These are phyloP conservation scores for Centropristis striata DNA, from an alignment of 2,113 vertebrate species.

Conservation along the genomic window DNA sequence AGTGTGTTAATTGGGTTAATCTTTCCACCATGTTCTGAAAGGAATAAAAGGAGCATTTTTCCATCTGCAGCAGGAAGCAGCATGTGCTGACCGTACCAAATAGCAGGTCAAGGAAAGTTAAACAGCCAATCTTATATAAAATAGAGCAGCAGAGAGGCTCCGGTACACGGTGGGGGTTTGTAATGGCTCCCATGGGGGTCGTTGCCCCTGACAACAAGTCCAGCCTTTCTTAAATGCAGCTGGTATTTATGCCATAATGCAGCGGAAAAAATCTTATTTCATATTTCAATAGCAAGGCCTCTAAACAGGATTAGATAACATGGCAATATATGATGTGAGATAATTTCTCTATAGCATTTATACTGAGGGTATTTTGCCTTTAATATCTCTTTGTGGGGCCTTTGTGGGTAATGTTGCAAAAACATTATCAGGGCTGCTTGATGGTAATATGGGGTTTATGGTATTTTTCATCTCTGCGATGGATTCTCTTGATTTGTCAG, in stretches of 20 bases:
- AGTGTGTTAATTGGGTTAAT: constrained; percentile 18
- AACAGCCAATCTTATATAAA: background rate
- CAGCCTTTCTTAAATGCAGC: constrained; percentile 15
- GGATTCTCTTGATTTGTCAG: background rate
- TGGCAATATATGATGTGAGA: background rate
- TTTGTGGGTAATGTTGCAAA: constrained; percentile 13
- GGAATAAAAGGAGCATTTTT: background rate
- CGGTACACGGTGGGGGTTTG: background rate
- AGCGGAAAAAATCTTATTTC: constrained; percentile 27
- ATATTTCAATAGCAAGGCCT: constrained; percentile 10
- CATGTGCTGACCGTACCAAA: background rate
- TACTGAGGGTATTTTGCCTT: background rate
- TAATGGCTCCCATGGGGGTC: constrained; percentile 11
- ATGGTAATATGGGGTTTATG: background rate
- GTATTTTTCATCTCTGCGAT: background rate
- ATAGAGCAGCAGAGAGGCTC: background rate
- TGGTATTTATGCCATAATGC: background rate
- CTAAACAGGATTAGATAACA: background rate
- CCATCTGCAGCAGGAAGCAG: background rate
- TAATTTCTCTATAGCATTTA: background rate
- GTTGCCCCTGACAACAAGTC: constrained; percentile 12
- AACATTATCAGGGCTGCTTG: background rate
- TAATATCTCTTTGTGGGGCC: constrained; percentile 6
- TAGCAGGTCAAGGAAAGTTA: constrained; percentile 28
- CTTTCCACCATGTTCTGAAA: background rate